Evolutionary conservation across 2,113 vertebrate species (phyloP).

Genomic region (Hassar affinis): DNA sequence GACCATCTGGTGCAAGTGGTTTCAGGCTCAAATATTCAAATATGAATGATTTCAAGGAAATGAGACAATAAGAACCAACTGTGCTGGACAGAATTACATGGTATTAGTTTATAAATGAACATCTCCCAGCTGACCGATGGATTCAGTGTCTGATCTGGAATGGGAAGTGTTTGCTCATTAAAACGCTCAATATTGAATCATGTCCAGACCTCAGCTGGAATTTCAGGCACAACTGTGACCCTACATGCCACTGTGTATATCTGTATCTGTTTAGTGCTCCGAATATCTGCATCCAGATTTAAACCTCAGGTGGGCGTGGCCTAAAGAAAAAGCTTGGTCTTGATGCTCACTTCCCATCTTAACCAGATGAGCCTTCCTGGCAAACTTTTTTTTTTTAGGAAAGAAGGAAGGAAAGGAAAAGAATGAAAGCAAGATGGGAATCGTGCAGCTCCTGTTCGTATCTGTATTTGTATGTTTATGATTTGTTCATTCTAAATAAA

Average conservation of each 20-base stretch:
- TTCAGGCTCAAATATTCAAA: neutral
- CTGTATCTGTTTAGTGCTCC: neutral
- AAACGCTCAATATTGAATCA: neutral
- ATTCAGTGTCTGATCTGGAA: conserved; percentile 25
- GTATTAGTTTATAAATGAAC: conserved; percentile 13
- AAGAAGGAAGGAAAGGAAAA: neutral
- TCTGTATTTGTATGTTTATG: neutral
- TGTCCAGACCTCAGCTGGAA: neutral
- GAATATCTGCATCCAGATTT: neutral
- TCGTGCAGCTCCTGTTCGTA: neutral
- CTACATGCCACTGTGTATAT: neutral
- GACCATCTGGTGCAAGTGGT: neutral
- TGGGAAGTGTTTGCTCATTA: conserved; percentile 10
- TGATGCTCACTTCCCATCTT: neutral
- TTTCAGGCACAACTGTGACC: neutral
- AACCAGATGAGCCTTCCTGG: neutral
- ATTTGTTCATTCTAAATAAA: neutral
- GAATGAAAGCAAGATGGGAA: conserved; percentile 15
- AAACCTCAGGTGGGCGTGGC: neutral
- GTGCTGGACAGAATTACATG: neutral
- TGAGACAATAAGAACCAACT: neutral
- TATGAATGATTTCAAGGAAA: neutral
- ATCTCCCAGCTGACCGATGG: conserved; percentile 33
- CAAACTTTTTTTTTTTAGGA: neutral
- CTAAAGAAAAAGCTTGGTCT: neutral